phyloP scores from a whole-genome alignment of 2,113 vertebrate species.

The Actinemys pallida region DNA sequence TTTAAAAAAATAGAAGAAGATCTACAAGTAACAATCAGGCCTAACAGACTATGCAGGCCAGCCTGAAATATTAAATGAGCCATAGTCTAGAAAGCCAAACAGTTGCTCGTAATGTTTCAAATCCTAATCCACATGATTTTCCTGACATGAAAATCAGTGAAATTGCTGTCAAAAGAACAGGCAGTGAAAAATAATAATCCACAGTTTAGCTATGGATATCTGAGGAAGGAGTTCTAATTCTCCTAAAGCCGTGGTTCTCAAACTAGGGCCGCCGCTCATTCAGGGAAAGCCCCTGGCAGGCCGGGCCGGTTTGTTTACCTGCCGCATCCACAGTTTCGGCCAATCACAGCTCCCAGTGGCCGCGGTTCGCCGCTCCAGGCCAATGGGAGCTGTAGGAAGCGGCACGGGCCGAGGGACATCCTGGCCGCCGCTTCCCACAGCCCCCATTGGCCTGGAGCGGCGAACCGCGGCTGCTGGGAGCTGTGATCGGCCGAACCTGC shows the following conservation, averaged over 20 bases:
- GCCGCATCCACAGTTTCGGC: too few relatives aligned
- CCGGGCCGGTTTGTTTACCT: too few relatives aligned
- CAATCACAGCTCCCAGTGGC: too few relatives aligned
- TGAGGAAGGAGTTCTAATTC: constrained; percentile 44
- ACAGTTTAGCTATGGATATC: constrained; percentile 8
- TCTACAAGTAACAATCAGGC: not conserved
- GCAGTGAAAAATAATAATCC: constrained; percentile 36
- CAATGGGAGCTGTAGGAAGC: too few relatives aligned
- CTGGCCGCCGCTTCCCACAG: too few relatives aligned
- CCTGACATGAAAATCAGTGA: constrained; percentile 42
- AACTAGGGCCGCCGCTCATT: too few relatives aligned
- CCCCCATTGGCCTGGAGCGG: too few relatives aligned
- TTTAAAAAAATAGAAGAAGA: not conserved
- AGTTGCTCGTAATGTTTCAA: not conserved
- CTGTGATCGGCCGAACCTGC: too few relatives aligned
- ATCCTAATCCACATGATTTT: not conserved
- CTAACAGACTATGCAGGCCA: not conserved
- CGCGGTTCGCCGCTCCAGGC: accelerated
- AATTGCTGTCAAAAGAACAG: not conserved
- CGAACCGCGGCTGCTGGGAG: too few relatives aligned
- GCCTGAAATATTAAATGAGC: constrained; percentile 5
- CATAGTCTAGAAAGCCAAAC: not conserved
- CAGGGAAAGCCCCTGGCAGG: too few relatives aligned
- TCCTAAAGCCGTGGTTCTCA: not conserved
- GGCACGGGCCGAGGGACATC: accelerated